Evolutionary conservation across 2,113 vertebrate genomes (phyloP), one percentile per base, ranked within the genome.

Genomic region (Poecilia latipinna): DNA sequence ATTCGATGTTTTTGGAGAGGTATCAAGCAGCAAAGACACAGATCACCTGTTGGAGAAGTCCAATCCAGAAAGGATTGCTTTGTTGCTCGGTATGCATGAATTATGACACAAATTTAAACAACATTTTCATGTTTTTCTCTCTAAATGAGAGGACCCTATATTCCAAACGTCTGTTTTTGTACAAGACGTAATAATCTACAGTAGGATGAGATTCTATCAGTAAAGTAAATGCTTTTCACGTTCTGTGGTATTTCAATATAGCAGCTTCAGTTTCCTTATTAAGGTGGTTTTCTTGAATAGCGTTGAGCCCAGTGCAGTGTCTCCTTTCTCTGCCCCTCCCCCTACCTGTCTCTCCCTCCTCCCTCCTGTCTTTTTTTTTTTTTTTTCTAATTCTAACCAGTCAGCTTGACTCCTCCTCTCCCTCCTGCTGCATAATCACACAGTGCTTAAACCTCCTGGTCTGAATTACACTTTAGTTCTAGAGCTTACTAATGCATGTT

Each of bases 321-420:
- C 12, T 37, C 65, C 22, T 67, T 61, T 69, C 57, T 62, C 42
- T 39, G 51, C 61, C 68, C 74, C 61, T 78, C 75, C 72, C 73
- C 80, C 75, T 74, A 64, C 76, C 48, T 62, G 17, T 32, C 51
- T 48, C 39, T 32, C 42, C 37, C 70, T 57, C 79, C 77, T 63
- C 61, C 42, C 64, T 48, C 67, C 70, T 57, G 42, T 79, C 54
- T 44, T 63, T 44, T 62, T 80, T 65, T 44, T 63, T 44, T 62
- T 80, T 65, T 62, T 72, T 83, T 62, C 75, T 66, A 68, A 82
- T 86, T 82, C 79, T 28, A 29, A 68, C 62, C 35, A 57, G 13
- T 74, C 65, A 74, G 81, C 74, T 39, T 65, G 81, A 82, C 78
- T 82, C 80, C 85, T 82, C 78, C 82, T 75, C 70, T 71, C 60